These are phyloP conservation scores for Microcebus ravelobensis DNA, from an alignment of 2,113 vertebrate genomes.

Conservation along the genomic window DNA sequence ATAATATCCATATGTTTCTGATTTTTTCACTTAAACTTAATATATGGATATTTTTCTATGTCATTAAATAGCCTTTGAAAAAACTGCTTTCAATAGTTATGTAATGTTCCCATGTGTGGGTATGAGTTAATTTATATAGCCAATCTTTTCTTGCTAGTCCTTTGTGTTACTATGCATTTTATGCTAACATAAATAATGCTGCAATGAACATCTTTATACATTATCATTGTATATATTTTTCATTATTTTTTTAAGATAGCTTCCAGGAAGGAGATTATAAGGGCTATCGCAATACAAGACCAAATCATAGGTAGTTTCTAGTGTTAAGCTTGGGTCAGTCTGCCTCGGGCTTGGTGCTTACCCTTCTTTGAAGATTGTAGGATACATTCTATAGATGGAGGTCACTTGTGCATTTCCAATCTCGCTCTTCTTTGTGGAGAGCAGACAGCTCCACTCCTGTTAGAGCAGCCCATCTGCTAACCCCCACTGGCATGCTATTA, in stretches of 20 bases:
- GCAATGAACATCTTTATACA: conserved; percentile 6
- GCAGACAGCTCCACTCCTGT: background rate
- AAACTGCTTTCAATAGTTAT: background rate
- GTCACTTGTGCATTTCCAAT: background rate
- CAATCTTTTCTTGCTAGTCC: background rate
- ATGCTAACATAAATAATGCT: background rate
- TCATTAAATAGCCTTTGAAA: background rate
- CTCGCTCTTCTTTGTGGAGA: background rate
- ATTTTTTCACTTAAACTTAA: background rate
- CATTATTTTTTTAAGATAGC: background rate
- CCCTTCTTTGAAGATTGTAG: background rate
- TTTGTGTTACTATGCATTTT: background rate
- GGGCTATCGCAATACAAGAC: background rate
- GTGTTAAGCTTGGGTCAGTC: background rate
- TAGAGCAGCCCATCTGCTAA: background rate
- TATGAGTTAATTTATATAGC: background rate
- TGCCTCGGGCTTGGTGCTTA: background rate
- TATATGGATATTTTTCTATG: background rate
- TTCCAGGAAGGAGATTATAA: background rate
- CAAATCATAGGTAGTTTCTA: background rate
- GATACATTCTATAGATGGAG: background rate
- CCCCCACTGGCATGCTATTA: background rate
- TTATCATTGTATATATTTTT: background rate
- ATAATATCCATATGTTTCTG: background rate
- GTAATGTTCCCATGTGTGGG: background rate